Conservation (phyloP, 2,113 vertebrate genomes). For the Sapayoa aenigma region DNA sequence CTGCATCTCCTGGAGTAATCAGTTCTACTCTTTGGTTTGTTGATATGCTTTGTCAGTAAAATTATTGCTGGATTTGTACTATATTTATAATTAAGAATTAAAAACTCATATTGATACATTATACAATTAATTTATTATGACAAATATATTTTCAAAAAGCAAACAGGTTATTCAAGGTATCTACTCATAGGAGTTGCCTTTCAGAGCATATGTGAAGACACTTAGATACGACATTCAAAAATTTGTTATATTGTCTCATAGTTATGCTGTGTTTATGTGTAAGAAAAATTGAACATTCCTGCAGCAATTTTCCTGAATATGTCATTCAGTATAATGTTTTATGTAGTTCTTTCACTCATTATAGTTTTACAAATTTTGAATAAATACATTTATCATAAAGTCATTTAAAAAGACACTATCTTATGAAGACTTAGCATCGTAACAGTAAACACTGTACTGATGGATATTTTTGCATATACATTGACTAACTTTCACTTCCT, state of each 20-base stretch:
- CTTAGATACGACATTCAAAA: background rate
- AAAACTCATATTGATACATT: background rate
- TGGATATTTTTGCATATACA: background rate
- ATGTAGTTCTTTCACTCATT: background rate
- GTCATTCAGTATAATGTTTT: background rate
- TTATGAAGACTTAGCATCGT: fast-evolving
- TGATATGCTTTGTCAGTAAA: background rate
- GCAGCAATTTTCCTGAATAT: background rate
- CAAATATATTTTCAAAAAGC: background rate
- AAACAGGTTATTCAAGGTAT: background rate
- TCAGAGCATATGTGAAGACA: background rate
- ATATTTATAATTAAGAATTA: background rate
- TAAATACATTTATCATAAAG: background rate
- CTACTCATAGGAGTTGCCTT: background rate
- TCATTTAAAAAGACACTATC: background rate
- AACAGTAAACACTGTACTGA: background rate
- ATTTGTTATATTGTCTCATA: background rate
- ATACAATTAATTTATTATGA: background rate
- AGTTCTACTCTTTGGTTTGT: background rate
- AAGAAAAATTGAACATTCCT: background rate
- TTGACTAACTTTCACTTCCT: background rate
- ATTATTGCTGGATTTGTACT: background rate
- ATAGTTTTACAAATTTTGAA: background rate
- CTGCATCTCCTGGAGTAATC: background rate
- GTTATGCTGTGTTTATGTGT: background rate